Conservation (phyloP, 2,797 vertebrate species). For the Alectoris magna region DNA sequence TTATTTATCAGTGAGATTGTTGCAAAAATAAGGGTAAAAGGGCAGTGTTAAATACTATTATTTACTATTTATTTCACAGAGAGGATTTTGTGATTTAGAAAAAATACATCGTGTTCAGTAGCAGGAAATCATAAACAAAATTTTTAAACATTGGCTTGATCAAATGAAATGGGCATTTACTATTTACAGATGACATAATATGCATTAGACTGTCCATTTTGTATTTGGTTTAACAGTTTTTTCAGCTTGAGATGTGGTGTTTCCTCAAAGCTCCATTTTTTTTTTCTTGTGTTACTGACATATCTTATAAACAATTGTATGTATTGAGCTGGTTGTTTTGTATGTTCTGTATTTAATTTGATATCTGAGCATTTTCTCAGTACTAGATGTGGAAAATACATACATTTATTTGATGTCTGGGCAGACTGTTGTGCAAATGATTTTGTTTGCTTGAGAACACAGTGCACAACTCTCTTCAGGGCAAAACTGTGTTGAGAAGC, state of each 20-base stretch:
- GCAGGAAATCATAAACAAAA: not conserved
- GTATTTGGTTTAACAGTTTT: not conserved
- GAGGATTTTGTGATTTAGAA: not conserved
- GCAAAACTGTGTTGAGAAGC: not conserved
- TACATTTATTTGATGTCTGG: not conserved
- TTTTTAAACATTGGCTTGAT: not conserved
- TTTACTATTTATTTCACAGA: not conserved
- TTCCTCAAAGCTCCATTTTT: not conserved
- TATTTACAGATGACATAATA: not conserved
- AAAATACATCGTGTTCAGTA: not conserved
- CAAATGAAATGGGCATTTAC: not conserved
- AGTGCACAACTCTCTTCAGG: not conserved
- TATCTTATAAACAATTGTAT: not conserved
- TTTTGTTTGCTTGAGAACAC: not conserved
- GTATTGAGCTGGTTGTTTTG: not conserved
- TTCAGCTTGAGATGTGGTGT: not conserved
- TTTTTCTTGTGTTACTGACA: not conserved
- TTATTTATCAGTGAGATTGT: not conserved
- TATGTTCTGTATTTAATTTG: not conserved
- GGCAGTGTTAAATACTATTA: not conserved
- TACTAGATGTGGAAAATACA: not conserved
- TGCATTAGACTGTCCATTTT: not conserved
- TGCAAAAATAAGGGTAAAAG: not conserved
- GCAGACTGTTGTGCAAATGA: not conserved
- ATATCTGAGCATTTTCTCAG: not conserved